phyloP scores from a whole-genome alignment of 2,113 vertebrate genomes.

The Ptilorrhoa leucosticta region DNA sequence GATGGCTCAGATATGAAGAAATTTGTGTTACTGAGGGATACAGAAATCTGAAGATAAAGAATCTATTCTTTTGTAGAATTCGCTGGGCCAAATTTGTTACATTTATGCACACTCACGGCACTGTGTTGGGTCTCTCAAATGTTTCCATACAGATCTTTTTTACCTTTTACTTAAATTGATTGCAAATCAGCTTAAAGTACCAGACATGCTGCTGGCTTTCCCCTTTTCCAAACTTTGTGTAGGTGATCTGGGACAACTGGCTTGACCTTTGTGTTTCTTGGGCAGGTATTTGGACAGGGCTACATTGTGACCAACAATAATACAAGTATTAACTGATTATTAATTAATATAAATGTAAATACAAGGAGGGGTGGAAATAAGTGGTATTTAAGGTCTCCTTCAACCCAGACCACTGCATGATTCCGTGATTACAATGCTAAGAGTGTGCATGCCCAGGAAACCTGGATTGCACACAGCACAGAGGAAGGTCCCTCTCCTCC shows the following conservation, averaged over 20 bases:
- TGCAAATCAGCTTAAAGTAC: not conserved
- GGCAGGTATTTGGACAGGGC: not conserved
- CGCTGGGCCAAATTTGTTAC: not conserved
- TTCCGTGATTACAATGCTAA: not conserved
- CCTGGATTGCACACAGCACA: not conserved
- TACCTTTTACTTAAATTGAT: not conserved
- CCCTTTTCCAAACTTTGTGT: not conserved
- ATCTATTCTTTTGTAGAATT: not conserved
- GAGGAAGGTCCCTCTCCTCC: not conserved
- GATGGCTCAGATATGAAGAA: slow-evolving; percentile 1
- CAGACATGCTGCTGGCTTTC: not conserved
- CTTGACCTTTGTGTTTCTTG: not conserved
- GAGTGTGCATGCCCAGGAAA: not conserved
- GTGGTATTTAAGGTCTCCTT: not conserved
- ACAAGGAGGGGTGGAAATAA: not conserved
- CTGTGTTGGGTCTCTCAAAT: not conserved
- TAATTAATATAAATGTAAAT: not conserved
- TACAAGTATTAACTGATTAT: not conserved
- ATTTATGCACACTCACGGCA: not conserved
- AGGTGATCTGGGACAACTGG: not conserved
- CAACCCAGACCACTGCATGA: not conserved
- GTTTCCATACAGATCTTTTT: not conserved
- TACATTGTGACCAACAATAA: not conserved
- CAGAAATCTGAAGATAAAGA: not conserved
- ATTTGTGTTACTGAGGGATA: not conserved